Base-by-base conservation (phyloP, 2,113 vertebrate species). In the Notarius lentiginosus region DNA sequence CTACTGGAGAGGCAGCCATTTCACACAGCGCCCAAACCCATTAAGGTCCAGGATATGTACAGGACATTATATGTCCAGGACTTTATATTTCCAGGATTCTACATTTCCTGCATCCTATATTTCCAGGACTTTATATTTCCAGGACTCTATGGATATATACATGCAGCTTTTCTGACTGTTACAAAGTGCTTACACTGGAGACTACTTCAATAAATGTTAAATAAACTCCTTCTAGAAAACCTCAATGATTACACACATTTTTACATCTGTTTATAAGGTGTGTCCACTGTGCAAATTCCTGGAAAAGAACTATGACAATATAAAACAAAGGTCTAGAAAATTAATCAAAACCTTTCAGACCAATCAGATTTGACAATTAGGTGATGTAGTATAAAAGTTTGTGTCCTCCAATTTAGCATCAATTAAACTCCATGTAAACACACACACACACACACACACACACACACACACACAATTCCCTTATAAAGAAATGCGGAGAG, bases 391-490 rank as follows among this genome's bases (percentile, higher is more conserved):
- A 51, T 51, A 53, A 53, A 76, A 14, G 47, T 51, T 51, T 70
- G 15, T 18, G 34, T 27, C 14, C 66, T 73, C 18, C 15, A 18
- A 9, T 10, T 10, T 2, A 20, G n/a, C 22, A 5, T 47, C 20
- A 34, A 63, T 47, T 82, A 47, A 63, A 47, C 6, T 61, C 34
- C 34, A 41, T 41, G 34, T 41, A 75, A 11, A 49, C 70, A 73
- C 70, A 73, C 70, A 79, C 75, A 86, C 75, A 86, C 75, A 79
- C 73, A 60, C 84, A 61, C 68, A 75, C 41, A 77, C n/a, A 55
- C 27, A 1, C 49, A 77, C 73, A 76, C 24, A 53, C 75, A 7
- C 75, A 12, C 0, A 24, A 51, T 24, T 24, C 66, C 60, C 30
- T n/a, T 9, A 7, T 34, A 17, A 24, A 22, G 30, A 56, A 73